These are phyloP conservation scores for Epinotia demarniana DNA, from an alignment of 2,888 invertebrate species.

Conservation along the genomic window DNA sequence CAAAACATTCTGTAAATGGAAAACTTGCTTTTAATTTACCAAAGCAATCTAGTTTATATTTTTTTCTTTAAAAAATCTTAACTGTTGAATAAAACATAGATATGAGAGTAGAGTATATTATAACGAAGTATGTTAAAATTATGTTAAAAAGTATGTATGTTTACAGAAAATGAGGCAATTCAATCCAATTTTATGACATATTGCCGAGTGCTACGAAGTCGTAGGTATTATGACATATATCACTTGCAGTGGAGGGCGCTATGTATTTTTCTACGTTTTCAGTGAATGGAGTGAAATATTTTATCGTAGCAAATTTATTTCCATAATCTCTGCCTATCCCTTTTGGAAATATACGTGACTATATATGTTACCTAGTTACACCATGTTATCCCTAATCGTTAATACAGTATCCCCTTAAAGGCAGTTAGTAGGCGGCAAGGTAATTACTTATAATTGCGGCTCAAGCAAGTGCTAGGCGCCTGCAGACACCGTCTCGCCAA, in stretches of 20 bases:
- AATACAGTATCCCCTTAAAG: conserved; percentile 5
- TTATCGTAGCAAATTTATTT: background rate
- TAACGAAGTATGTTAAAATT: background rate
- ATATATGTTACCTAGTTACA: background rate
- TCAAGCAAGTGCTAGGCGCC: conserved; percentile 35
- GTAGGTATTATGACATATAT: no score
- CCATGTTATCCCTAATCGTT: background rate
- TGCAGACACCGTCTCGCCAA: conserved; percentile 25
- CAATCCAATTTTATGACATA: background rate
- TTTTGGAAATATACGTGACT: background rate
- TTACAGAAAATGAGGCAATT: background rate
- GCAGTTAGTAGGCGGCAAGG: background rate
- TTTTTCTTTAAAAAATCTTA: no score
- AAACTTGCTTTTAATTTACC: conserved; percentile 13
- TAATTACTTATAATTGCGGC: conserved; percentile 38
- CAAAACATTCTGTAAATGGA: conserved; percentile 28
- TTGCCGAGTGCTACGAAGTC: background rate
- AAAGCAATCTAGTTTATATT: background rate
- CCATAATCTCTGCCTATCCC: background rate
- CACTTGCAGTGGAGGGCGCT: no score
- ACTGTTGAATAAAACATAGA: no score
- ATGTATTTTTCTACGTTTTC: background rate
- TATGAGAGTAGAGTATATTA: no score
- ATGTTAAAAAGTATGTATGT: no score
- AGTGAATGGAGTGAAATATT: background rate